Evolutionary conservation across 2,113 vertebrate species (phyloP).

Genomic region (Martes martes): DNA sequence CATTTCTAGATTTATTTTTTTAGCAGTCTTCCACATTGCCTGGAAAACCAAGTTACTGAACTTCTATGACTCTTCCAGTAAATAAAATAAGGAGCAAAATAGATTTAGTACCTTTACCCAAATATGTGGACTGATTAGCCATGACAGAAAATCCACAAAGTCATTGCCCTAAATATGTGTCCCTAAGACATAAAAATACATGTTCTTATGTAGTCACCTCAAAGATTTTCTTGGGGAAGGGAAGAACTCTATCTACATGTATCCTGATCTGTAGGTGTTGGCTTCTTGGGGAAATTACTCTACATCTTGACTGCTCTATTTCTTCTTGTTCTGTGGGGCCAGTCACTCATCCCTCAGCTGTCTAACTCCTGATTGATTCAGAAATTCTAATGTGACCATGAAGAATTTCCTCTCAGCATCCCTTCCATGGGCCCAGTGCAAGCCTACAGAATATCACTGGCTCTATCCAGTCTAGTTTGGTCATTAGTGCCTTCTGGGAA

Average conservation of each 20-base stretch:
- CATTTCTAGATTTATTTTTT: background rate
- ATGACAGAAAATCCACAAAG: background rate
- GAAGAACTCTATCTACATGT: background rate
- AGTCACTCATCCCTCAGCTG: background rate
- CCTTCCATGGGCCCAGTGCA: background rate
- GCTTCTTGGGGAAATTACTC: background rate
- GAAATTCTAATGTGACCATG: background rate
- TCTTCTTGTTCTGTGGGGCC: background rate
- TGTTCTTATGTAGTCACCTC: background rate
- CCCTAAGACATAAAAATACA: background rate
- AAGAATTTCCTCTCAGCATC: background rate
- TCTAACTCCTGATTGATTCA: background rate
- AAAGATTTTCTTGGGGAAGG: background rate
- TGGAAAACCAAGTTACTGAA: background rate
- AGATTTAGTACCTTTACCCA: background rate
- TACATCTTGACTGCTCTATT: background rate
- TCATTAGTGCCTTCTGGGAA: background rate
- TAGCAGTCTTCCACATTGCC: background rate
- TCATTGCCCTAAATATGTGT: background rate
- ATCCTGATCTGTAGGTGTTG: background rate
- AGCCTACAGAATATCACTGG: background rate
- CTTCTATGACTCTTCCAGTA: background rate
- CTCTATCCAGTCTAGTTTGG: background rate
- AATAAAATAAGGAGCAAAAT: constrained; percentile 10
- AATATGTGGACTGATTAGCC: background rate